Evolutionary conservation across 2,113 vertebrate species (phyloP).

Genomic region (Prolemur simus): DNA sequence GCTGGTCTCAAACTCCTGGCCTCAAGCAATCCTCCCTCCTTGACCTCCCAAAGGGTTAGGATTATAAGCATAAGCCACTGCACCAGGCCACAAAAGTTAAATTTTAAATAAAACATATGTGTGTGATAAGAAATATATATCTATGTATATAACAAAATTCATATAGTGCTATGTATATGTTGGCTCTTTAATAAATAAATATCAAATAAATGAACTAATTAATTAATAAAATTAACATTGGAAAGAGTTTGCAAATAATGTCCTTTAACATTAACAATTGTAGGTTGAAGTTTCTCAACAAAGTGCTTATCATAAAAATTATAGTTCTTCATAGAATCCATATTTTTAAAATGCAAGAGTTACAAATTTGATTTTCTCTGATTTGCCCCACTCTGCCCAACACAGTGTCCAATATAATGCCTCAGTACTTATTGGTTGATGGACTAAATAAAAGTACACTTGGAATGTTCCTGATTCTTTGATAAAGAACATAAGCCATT

Average conservation of each 20-base stretch:
- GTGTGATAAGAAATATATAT: neutral
- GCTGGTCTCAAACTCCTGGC: too few species aligned
- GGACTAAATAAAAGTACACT: neutral
- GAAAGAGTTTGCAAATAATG: slow-evolving; percentile 11
- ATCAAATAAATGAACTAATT: neutral
- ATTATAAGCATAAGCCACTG: too few species aligned
- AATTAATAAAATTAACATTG: neutral
- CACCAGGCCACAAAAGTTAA: neutral
- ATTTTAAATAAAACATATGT: neutral
- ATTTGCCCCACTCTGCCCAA: neutral
- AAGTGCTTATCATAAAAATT: neutral
- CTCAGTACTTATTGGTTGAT: neutral
- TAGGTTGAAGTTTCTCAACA: slow-evolving; percentile 35
- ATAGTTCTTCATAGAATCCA: neutral
- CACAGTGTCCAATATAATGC: neutral
- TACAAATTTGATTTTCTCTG: neutral
- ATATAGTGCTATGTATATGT: neutral
- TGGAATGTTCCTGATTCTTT: slow-evolving; percentile 36
- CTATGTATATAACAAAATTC: neutral
- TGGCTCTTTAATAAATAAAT: neutral
- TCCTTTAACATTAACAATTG: neutral
- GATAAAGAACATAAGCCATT: slow-evolving; percentile 17
- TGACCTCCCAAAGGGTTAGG: too few species aligned
- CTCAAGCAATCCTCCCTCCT: too few species aligned
- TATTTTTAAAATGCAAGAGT: neutral